Percentiles rank a stretch among this genome's conserved stretches.
phyloP scores from a whole-genome alignment of 1,140 invertebrate genomes.

The Phymorhynchus buccinoides region DNA sequence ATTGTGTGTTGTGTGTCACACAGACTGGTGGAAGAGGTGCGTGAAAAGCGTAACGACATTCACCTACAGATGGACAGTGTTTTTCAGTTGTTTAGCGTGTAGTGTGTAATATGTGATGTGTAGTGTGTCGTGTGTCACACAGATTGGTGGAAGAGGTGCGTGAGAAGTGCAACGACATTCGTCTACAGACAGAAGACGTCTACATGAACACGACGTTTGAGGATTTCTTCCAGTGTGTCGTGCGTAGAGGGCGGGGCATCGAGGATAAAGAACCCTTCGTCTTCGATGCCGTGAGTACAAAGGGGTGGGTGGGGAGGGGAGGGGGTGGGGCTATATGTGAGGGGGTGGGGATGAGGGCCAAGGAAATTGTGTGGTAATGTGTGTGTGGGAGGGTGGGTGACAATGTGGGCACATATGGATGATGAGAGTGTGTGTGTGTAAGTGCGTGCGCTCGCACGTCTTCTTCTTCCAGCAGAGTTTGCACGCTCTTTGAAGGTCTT shows the following conservation, averaged over 20 bases:
- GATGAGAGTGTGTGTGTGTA: background rate
- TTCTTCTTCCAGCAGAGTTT: no score
- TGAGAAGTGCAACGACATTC: conserved; percentile 82
- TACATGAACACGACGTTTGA: conserved; percentile 93
- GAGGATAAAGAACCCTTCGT: conserved; percentile 75
- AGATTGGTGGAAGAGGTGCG: conserved; percentile 94
- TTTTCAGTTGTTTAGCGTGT: background rate
- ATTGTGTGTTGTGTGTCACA: no score
- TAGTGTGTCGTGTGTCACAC: conserved; percentile 73
- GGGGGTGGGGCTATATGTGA: background rate
- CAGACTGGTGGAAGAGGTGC: conserved; percentile 92
- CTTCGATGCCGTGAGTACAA: conserved; percentile 81
- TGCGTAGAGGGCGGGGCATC: conserved; percentile 81
- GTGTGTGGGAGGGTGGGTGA: background rate
- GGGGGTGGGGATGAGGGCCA: no score
- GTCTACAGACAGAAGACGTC: conserved; percentile 90
- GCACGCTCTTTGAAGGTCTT: no score
- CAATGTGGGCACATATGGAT: no score
- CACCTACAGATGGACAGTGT: no score
- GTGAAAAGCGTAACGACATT: conserved; percentile 88
- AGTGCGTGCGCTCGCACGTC: no score
- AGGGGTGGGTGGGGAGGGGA: background rate
- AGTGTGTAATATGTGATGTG: background rate
- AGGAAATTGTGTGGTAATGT: background rate
- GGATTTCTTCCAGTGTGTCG: conserved; percentile 83